phyloP scores from a whole-genome alignment of 1,140 invertebrate species.

The Cyclina sinensis region DNA sequence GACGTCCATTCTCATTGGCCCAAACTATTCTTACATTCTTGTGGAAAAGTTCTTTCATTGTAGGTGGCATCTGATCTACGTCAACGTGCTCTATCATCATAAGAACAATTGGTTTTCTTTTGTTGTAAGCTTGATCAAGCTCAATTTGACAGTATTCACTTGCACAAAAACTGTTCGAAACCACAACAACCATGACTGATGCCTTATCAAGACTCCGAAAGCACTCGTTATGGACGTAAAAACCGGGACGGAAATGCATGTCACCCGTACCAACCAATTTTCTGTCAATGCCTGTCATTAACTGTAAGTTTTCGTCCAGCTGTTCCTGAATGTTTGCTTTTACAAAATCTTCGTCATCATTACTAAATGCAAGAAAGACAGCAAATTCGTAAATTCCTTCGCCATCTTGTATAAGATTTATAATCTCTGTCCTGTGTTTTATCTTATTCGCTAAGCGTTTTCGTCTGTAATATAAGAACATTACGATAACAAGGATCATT shows the following conservation, averaged over 20 bases:
- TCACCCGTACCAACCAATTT: conserved; percentile 25
- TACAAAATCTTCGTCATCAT: conserved; percentile 39
- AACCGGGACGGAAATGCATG: background rate
- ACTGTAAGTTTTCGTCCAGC: background rate
- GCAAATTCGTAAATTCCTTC: background rate
- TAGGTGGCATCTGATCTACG: background rate
- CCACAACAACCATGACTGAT: background rate
- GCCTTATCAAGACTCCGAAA: background rate
- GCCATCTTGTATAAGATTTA: background rate
- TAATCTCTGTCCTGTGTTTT: background rate
- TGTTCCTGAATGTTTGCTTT: background rate
- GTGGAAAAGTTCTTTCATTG: conserved; percentile 1
- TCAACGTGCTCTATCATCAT: background rate
- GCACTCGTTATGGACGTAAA: background rate
- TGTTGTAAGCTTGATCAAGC: conserved; percentile 31
- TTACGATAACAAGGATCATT: background rate
- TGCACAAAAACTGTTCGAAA: background rate
- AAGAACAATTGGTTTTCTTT: background rate
- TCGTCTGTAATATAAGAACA: background rate
- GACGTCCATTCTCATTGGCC: background rate
- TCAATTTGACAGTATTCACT: background rate
- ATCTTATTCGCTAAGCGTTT: background rate
- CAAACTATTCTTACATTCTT: background rate
- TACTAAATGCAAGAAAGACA: conserved; percentile 26
- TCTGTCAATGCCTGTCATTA: background rate